Conservation (phyloP, 92 coral and sea anemone genomes). For the Phymanthus crucifer region DNA sequence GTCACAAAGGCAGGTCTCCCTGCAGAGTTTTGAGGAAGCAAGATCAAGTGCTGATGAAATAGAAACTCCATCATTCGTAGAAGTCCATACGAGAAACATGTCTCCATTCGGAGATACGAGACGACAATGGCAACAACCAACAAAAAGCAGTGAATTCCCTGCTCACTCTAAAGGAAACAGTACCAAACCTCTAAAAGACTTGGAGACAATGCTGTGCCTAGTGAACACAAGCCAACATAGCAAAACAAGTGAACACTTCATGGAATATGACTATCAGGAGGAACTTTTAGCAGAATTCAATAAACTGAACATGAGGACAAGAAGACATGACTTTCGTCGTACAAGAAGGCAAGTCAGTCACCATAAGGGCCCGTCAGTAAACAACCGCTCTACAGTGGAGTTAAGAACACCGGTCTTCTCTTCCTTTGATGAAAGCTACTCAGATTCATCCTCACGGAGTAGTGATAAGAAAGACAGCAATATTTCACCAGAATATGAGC, state of each 20-base stretch:
- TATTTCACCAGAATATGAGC: slow-evolving; percentile 43
- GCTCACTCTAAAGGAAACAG: neutral
- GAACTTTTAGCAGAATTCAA: slow-evolving; percentile 25
- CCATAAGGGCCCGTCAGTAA: slow-evolving; percentile 10
- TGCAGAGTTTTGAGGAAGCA: slow-evolving; percentile 73
- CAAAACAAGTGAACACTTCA: slow-evolving; percentile 5
- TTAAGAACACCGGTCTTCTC: slow-evolving; percentile 16
- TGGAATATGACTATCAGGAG: slow-evolving; percentile 6
- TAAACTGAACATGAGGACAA: slow-evolving; percentile 11
- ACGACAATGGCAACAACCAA: neutral
- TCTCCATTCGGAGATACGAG: neutral
- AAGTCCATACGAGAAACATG: slow-evolving; percentile 16
- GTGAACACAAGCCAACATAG: slow-evolving; percentile 4
- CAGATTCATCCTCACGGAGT: neutral
- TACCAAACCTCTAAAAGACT: slow-evolving; percentile 2
- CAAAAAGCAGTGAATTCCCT: neutral
- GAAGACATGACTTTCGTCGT: neutral
- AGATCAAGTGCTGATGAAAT: slow-evolving; percentile 14
- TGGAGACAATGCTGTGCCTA: slow-evolving; percentile 40
- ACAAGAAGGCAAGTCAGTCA: neutral
- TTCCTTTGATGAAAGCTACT: neutral
- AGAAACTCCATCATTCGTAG: slow-evolving; percentile 40
- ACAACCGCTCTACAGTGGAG: slow-evolving; percentile 28
- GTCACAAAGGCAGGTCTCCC: slow-evolving; percentile 25
- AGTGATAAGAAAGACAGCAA: neutral